phyloP scores from a whole-genome alignment of 2,797 vertebrate species.

The Premnoplex brunnescens region DNA sequence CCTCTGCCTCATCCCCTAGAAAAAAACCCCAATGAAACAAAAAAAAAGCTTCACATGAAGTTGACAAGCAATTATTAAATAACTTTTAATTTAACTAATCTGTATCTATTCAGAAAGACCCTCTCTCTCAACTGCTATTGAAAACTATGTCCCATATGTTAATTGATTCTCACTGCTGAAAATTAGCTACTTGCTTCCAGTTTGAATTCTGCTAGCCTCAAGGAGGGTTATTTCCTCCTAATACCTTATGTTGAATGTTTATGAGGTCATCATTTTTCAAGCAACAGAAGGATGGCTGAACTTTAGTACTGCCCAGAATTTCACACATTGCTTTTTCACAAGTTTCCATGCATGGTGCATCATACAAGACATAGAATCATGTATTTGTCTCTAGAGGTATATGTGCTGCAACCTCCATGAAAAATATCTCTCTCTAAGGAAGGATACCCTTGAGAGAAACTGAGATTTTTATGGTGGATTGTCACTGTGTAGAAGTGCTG shows the following conservation, averaged over 20 bases:
- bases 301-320: not conserved
- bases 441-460: not conserved
- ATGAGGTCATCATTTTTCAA: not conserved
- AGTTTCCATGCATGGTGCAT: not conserved
- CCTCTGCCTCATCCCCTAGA: not conserved
- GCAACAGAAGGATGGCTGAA: not conserved
- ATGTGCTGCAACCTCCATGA: not conserved
- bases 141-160: not conserved
- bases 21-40: not conserved
- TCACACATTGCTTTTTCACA: not conserved
- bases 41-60: not conserved
- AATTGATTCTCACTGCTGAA: not conserved
- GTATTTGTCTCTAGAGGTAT: not conserved
- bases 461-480: not conserved
- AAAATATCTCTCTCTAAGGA: not conserved
- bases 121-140: not conserved
- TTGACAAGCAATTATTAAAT: not conserved
- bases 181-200: not conserved
- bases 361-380: not conserved
- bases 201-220: not conserved
- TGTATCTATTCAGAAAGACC: not conserved
- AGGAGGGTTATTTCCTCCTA: not conserved
- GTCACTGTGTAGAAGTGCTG: not conserved
- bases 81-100: not conserved
- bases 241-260: not conserved